Conservation (phyloP, 2,797 vertebrate genomes). For the Neosilurus mollespiculum region DNA sequence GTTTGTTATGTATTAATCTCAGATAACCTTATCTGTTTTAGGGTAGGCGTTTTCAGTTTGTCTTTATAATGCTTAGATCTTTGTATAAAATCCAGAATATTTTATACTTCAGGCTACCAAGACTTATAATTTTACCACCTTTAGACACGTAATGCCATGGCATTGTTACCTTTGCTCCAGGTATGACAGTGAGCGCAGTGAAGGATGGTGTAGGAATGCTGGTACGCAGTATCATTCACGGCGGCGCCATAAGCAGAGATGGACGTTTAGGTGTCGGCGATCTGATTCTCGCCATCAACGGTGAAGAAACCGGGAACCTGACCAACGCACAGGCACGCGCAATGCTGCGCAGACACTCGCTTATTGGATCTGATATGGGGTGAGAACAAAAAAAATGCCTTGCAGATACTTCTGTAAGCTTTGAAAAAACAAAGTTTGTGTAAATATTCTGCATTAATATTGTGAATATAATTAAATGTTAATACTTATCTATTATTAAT, state of each 20-base stretch:
- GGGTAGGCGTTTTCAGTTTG: background rate
- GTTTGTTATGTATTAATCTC: conserved; percentile 71
- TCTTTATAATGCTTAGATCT: background rate
- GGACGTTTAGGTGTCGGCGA: conserved; percentile 89
- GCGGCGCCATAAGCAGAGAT: conserved; percentile 91
- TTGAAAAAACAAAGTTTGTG: background rate
- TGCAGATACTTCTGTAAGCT: too few relatives aligned
- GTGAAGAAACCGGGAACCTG: conserved; percentile 84
- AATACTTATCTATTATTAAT: too few relatives aligned
- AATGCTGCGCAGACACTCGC: conserved; percentile 91
- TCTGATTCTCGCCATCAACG: conserved; percentile 91
- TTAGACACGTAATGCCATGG: background rate
- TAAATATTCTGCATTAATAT: background rate
- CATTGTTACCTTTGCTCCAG: conserved; percentile 64
- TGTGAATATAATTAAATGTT: too few relatives aligned
- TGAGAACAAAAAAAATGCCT: conserved; percentile 60
- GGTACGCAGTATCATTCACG: conserved; percentile 91
- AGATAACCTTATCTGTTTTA: conserved; percentile 2
- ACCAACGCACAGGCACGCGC: conserved; percentile 90
- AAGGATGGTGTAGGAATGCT: conserved; percentile 92
- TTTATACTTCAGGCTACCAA: background rate
- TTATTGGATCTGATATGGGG: conserved; percentile 91
- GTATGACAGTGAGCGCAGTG: conserved; percentile 93
- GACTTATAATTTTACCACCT: background rate
- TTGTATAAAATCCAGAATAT: background rate